Base-by-base conservation (phyloP, 2,888 invertebrate species). In the Hoplodrina ambigua region DNA sequence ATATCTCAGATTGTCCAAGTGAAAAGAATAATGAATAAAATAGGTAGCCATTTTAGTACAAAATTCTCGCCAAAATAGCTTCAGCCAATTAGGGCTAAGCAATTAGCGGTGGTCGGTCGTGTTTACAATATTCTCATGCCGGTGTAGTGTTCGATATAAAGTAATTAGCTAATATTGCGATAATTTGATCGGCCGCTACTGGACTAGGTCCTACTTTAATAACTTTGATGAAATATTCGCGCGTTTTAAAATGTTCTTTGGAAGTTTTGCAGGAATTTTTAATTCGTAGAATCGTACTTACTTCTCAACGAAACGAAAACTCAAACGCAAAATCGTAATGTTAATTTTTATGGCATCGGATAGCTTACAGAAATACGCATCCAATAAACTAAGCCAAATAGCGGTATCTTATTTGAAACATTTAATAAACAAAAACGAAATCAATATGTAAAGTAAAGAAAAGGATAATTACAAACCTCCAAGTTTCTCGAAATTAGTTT, bases 51-150 rank as follows among this genome's bases (percentile, higher is more conserved):
- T 72, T 82, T 76, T 58, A 67, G 57, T 67, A 37, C 13, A 54
- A 64, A 73, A 58, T 68, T 55, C 20, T n/a, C 67, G 41, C 52
- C 59, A 67, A 81, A 80, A 75, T 76, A 56, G 73, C 56, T 72
- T 53, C 41, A 17, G 37, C 67, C 68, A 85, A 84, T 83, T 84
- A 85, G 63, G 68, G 54, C 49, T 54, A 33, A 33, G 64, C 75
- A 81, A 85, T 83, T 85, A 85, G 65, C 56, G 4, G 69, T 52
- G 49, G 60, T 59, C 67, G 59, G 41, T 19, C 37, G 62, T 78
- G 77, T 81, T 82, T 77, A 82, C 69, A 75, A 71, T 69, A 68
- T 77, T 57, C 66, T 71, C 58, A 55, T 61, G 41, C 19, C 37
- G 37, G 46, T 56, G 62, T 62, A 37, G 54, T 64, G 61, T 62